phyloP scores from a whole-genome alignment of 64 coral and sea anemone species.

The Platygyra sinensis region DNA sequence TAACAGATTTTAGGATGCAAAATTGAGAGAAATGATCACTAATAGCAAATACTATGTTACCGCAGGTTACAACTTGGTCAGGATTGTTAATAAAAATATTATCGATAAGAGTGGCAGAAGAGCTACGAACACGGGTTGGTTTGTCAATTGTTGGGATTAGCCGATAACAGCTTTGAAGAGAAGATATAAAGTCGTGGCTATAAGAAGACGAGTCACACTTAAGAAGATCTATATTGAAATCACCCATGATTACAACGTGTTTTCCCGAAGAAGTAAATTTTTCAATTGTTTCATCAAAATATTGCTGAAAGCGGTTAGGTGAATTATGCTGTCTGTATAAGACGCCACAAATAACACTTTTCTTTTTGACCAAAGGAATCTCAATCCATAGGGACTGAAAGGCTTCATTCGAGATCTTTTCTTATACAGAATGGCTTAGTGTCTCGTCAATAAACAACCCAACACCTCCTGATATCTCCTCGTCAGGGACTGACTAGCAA shows the following conservation, averaged over 20 bases:
- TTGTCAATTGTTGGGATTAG: conserved; percentile 38
- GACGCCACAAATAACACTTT: too few relatives aligned
- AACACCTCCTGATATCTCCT: conserved; percentile 10
- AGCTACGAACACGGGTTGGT: too few relatives aligned
- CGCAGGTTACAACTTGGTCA: too few relatives aligned
- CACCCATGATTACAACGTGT: background rate
- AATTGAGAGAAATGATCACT: too few relatives aligned
- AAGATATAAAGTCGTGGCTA: conserved; percentile 30
- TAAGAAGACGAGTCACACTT: background rate
- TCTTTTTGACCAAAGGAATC: background rate
- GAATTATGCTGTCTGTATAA: background rate
- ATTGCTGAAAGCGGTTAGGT: conserved; percentile 18
- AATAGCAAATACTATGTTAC: too few relatives aligned
- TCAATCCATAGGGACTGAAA: conserved; percentile 43
- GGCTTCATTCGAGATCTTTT: conserved; percentile 28
- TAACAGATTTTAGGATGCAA: too few relatives aligned
- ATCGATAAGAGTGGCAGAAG: too few relatives aligned
- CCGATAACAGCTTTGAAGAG: conserved; percentile 42
- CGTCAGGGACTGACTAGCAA: too few relatives aligned
- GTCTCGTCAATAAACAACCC: conserved; percentile 21
- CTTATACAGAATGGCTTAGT: conserved; percentile 13
- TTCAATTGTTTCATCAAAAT: background rate
- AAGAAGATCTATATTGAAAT: conserved; percentile 2
- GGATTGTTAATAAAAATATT: too few relatives aligned
- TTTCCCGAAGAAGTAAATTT: conserved; percentile 5